Conservation (phyloP, 2,113 vertebrate species). For the Calonectris borealis region DNA sequence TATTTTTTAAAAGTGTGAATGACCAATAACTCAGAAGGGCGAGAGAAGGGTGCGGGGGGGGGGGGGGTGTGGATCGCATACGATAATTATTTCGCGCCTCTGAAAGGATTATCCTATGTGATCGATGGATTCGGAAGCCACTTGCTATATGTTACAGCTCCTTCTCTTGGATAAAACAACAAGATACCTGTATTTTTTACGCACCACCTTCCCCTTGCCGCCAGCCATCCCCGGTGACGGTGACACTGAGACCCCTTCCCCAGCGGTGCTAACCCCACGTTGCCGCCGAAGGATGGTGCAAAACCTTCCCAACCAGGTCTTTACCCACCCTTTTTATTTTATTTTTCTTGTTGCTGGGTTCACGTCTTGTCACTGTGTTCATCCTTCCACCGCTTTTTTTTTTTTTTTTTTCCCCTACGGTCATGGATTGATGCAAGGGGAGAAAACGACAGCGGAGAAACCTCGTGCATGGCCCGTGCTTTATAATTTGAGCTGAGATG, state of each 20-base stretch:
- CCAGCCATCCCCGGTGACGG: background rate
- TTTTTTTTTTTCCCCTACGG: background rate
- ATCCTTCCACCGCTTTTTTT: conserved; percentile 3
- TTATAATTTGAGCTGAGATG: background rate
- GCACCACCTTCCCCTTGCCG: background rate
- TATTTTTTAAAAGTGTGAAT: conserved; percentile 38
- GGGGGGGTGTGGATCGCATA: background rate
- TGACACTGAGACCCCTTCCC: background rate
- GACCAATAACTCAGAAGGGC: conserved; percentile 66
- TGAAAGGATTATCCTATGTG: background rate
- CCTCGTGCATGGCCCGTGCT: background rate
- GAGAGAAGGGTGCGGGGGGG: background rate
- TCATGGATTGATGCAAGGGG: background rate
- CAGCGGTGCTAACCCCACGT: background rate
- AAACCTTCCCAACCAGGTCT: background rate
- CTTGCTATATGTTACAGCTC: background rate
- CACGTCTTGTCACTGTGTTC: conserved; percentile 15
- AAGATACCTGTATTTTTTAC: background rate
- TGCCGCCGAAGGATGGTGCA: background rate
- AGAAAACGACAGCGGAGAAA: background rate
- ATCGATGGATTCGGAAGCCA: background rate
- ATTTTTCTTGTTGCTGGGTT: conserved; percentile 22
- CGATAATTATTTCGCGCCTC: background rate
- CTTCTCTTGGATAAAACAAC: background rate
- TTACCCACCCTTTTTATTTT: background rate